phyloP scores from a whole-genome alignment of 2,797 vertebrate species.

The Morus bassanus region DNA sequence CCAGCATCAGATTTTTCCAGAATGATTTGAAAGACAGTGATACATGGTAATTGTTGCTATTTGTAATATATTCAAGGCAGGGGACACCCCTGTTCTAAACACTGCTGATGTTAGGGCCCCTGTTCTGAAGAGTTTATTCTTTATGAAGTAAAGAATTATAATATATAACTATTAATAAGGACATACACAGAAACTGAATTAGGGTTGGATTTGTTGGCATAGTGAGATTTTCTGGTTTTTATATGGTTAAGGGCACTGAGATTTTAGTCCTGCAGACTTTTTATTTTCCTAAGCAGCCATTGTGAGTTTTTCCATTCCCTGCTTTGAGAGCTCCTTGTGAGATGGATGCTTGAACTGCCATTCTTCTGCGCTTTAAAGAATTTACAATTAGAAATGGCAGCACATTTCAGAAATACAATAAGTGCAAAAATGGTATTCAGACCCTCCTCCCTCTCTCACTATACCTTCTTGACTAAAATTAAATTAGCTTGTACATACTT shows the following conservation, averaged over 20 bases:
- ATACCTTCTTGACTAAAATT: not conserved
- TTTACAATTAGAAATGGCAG: not conserved
- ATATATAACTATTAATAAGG: not conserved
- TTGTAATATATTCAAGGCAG: not conserved
- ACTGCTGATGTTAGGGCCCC: not conserved
- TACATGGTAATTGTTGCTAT: not conserved
- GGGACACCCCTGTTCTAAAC: not conserved
- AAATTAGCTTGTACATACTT: not conserved
- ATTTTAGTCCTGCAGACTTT: not conserved
- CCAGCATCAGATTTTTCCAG: not conserved
- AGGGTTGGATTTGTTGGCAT: not conserved
- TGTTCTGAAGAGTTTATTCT: not conserved
- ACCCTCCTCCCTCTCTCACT: not conserved
- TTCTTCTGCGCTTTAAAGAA: not conserved
- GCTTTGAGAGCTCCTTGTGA: not conserved
- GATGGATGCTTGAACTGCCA: not conserved
- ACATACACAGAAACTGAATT: not conserved
- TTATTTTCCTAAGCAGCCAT: not conserved
- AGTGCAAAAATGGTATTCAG: not conserved
- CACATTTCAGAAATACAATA: not conserved
- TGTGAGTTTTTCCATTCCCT: not conserved
- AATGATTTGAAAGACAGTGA: not conserved
- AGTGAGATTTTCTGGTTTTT: not conserved
- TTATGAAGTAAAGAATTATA: not conserved
- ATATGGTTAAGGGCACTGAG: not conserved